phyloP scores from a whole-genome alignment of 2,888 invertebrate species.

The Heliconius hortense region DNA sequence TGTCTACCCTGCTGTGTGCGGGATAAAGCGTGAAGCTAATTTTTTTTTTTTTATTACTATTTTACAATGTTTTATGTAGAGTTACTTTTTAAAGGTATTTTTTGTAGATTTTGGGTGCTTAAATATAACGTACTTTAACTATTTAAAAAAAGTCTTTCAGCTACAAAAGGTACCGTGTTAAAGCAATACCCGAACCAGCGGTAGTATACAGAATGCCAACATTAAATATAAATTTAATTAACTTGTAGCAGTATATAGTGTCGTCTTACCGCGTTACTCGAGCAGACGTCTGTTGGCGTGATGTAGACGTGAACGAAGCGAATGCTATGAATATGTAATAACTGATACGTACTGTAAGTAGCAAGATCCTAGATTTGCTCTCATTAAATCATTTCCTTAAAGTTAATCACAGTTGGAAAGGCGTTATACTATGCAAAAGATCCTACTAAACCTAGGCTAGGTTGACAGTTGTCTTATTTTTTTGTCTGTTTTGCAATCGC shows the following conservation, averaged over 20 bases:
- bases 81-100: too few relatives aligned
- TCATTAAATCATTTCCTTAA: not conserved
- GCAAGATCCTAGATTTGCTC: not conserved
- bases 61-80: too few relatives aligned
- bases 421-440: not conserved
- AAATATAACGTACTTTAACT: too few relatives aligned
- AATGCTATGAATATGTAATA: conserved; percentile 37
- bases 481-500: not conserved
- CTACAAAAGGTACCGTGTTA: too few relatives aligned
- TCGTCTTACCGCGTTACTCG: not conserved
- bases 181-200: too few relatives aligned
- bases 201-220: not conserved
- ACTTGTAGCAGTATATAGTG: not conserved
- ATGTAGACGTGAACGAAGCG: conserved; percentile 23
- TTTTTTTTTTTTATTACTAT: too few relatives aligned
- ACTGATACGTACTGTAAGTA: not conserved
- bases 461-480: not conserved
- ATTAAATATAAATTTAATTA: not conserved
- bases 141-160: too few relatives aligned
- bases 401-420: conserved; percentile 4
- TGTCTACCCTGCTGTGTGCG: too few relatives aligned
- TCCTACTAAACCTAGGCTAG: not conserved
- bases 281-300: conserved; percentile 27
- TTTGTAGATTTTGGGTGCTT: too few relatives aligned
- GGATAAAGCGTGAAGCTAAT: too few relatives aligned